These are phyloP conservation scores for Gymnocypris eckloni DNA, from an alignment of 2,797 vertebrate genomes.

Conservation along the genomic window DNA sequence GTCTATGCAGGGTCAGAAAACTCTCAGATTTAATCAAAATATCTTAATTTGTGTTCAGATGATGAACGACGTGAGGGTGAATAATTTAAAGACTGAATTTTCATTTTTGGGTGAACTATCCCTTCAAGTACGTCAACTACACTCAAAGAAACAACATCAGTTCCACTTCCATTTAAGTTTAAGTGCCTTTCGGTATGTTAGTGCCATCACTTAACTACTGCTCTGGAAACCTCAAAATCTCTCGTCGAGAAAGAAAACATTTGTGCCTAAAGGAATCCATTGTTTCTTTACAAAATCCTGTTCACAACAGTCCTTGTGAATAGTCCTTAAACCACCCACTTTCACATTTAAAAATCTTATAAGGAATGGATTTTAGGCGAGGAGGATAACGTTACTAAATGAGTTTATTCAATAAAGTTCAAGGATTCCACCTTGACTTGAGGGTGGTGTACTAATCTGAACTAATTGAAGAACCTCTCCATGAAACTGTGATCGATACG, in stretches of 20 bases:
- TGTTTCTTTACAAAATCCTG: not conserved
- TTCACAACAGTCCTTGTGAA: not conserved
- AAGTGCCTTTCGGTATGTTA: not conserved
- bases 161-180: not conserved
- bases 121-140: not conserved
- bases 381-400: conserved; percentile 2
- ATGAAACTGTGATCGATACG: conserved; percentile 27
- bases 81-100: no score
- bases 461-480: conserved; percentile 37
- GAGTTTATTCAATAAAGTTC: conserved; percentile 24
- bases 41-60: no score
- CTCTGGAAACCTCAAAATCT: not conserved
- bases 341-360: conserved; percentile 7
- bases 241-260: not conserved
- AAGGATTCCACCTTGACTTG: conserved; percentile 43
- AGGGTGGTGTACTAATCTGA: conserved; percentile 17
- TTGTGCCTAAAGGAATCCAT: not conserved
- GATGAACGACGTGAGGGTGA: no score
- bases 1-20: no score
- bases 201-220: not conserved
- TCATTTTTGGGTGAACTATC: no score
- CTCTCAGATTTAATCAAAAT: no score
- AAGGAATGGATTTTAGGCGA: conserved; percentile 5
- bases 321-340: not conserved
- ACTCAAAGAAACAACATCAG: not conserved